A percentile compares a stretch with the other conserved stretches of the same genome.
Conservation (phyloP, 1,140 invertebrate genomes). For the Holotrichia oblita region DNA sequence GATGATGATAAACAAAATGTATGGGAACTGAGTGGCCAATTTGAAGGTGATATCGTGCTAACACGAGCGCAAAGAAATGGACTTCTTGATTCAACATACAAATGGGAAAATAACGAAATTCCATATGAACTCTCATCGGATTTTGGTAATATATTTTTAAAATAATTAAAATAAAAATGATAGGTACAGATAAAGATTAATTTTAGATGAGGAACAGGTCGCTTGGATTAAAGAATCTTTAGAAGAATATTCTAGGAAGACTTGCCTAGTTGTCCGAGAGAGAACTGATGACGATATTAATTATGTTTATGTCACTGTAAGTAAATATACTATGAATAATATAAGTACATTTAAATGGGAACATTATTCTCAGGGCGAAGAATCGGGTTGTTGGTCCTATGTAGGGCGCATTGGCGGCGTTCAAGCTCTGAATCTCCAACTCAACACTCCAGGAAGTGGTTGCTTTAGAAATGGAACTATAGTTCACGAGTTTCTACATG, state of each 20-base stretch:
- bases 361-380: neutral
- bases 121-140: conserved; percentile 54
- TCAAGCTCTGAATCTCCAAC: conserved; percentile 1
- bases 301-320: conserved; percentile 36
- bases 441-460: neutral
- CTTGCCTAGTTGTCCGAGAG: conserved; percentile 13
- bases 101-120: conserved; percentile 59
- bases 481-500: conserved; percentile 29
- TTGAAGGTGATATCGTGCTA: conserved; percentile 65
- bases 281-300: conserved; percentile 18
- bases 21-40: conserved; percentile 62
- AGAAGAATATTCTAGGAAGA: conserved; percentile 12
- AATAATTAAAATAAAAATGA: neutral
- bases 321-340: neutral
- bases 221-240: conserved; percentile 10
- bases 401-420: neutral
- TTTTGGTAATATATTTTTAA: conserved; percentile 39
- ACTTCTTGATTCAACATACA: conserved; percentile 58
- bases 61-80: conserved; percentile 60
- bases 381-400: conserved; percentile 12
- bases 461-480: neutral
- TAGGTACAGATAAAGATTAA: neutral
- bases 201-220: too few relatives aligned
- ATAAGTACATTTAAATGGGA: neutral
- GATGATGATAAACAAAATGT: conserved; percentile 44